Base-by-base conservation (phyloP, 2,113 vertebrate genomes). In the Boulengeromyrus knoepffleri region DNA sequence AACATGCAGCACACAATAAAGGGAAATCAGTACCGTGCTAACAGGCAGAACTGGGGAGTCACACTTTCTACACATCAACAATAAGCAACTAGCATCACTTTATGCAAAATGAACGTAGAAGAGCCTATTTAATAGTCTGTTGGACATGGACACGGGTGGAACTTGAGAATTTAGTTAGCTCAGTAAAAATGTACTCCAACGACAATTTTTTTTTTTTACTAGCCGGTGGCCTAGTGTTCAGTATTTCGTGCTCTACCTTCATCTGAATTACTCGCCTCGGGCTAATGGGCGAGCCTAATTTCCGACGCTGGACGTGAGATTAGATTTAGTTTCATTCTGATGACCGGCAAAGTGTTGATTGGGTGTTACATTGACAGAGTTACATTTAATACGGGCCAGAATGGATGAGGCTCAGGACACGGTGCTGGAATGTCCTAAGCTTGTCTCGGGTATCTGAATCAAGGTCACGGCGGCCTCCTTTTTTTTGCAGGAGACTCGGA, bases 401-500 rank as follows among this genome's bases (percentile, higher is more conserved):
- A 15, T 13, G 24, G 24, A 36, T 36, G 5, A 56, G n/a, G 27
- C n/a, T 31, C 47, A 53, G 31, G 87, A 88, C 5, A 45, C 5
- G 19, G 15, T 58, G 47, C 19, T 15, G 83, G 42, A 39, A 31
- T 39, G 27, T 77, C 56, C 45, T 9, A 46, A 85, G 89, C 39
- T 56, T 19, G 39, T 90, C 90, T 90, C 70, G 62, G 17, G 74
- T 90, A 90, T 91, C 80, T 31, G 90, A 91, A 90, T 91, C 88
- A 92, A 91, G 90, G 88, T 90, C 90, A 70, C 47, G 17, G 19
- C 88, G 56, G 90, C 89, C 58, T 84, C 88, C 90, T 90, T 90
- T 87, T 91, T 91, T 89, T 42, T 80, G 31, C 74, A 52, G 21
- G 89, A 93, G 92, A 92, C 90, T 89, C 86, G 93, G 93, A 92